Conservation (phyloP, 2,113 vertebrate genomes). For the Mormyrus iriodes region DNA sequence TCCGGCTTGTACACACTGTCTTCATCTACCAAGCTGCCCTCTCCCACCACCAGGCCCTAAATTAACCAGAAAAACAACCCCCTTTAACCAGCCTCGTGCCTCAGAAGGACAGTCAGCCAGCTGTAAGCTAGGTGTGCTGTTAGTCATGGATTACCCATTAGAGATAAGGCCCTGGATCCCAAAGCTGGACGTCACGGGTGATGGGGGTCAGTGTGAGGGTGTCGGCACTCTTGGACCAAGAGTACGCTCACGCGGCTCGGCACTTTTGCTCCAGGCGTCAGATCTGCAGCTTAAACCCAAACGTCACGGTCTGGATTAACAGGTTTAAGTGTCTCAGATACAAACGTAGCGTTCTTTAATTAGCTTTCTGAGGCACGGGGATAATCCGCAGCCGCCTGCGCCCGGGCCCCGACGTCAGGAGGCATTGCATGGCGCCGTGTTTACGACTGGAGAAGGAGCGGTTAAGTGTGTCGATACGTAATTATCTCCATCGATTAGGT, state of each 20-base stretch:
- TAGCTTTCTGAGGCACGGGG: conserved; percentile 5
- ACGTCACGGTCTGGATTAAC: conserved; percentile 19
- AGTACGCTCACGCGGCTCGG: not conserved
- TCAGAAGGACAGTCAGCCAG: not conserved
- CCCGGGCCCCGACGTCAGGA: not conserved
- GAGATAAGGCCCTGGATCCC: not conserved
- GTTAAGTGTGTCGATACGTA: not conserved
- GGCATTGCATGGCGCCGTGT: not conserved
- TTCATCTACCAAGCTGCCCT: not conserved
- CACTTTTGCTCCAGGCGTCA: conserved; percentile 15
- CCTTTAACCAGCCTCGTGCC: not conserved
- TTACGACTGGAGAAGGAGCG: not conserved
- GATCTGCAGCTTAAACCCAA: conserved; percentile 14
- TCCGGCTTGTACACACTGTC: not conserved
- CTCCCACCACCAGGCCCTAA: not conserved
- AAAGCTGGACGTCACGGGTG: not conserved
- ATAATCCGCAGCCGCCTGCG: not conserved
- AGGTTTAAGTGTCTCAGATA: conserved; percentile 20
- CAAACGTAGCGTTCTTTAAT: conserved; percentile 12
- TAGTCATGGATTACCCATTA: not conserved
- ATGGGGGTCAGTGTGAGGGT: not conserved
- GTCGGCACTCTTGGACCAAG: conserved; percentile 32
- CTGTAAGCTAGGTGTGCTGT: not conserved
- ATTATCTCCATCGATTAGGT: conserved; percentile 2
- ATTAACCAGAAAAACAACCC: not conserved